phyloP scores from a whole-genome alignment of 2,113 vertebrate genomes.

The Eupsittula cactorum region DNA sequence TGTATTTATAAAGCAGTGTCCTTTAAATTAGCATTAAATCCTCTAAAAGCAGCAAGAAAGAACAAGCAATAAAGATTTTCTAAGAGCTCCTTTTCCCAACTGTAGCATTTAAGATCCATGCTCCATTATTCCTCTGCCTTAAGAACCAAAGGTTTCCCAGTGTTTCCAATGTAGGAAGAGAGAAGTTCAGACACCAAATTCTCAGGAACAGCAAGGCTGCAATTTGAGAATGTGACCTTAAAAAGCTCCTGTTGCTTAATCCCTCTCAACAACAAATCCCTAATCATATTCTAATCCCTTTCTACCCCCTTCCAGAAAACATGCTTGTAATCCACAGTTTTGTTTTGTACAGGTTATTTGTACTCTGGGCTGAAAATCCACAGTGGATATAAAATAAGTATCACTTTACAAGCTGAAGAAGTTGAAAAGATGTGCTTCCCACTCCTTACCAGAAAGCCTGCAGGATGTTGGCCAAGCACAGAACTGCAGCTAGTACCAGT shows the following conservation, averaged over 20 bases:
- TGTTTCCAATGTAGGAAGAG: neutral
- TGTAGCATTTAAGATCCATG: neutral
- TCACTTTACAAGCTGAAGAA: neutral
- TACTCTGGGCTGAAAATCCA: neutral
- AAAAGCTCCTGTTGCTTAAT: slow-evolving; percentile 48
- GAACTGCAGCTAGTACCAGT: neutral
- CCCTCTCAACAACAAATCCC: slow-evolving; percentile 40
- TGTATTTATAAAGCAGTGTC: neutral
- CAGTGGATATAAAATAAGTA: neutral
- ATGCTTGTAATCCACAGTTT: neutral
- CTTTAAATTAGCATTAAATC: neutral
- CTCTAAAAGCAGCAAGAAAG: neutral
- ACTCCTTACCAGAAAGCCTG: neutral
- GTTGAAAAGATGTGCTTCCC: neutral
- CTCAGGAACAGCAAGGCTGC: neutral
- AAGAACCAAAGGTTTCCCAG: neutral
- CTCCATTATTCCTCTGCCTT: neutral
- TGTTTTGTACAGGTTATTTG: neutral
- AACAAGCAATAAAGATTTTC: neutral
- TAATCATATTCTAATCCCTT: slow-evolving; percentile 58
- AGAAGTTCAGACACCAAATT: neutral
- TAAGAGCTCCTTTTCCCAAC: neutral
- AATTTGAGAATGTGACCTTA: slow-evolving; percentile 48
- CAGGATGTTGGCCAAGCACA: neutral
- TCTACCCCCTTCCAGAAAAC: slow-evolving; percentile 25